Percentiles rank a stretch among this genome's conserved stretches.
Conservation (phyloP, 1,140 invertebrate species). For the Oncopeltus fasciatus region DNA sequence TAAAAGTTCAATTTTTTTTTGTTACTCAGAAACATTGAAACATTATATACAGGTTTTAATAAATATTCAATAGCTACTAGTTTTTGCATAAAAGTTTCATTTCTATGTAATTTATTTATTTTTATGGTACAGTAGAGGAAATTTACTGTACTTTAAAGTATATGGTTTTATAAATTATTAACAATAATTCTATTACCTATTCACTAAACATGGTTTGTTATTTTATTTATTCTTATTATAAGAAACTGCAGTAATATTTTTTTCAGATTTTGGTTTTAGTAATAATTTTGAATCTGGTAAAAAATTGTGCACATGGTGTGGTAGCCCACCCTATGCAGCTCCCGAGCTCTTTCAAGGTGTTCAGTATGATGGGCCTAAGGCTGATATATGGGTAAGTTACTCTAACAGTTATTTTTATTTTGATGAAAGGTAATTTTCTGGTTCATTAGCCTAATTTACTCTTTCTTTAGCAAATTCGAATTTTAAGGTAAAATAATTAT, state of each 20-base stretch:
- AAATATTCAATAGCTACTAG: too few relatives aligned
- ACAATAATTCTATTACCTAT: not conserved
- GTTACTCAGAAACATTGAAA: too few relatives aligned
- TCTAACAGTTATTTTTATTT: not conserved
- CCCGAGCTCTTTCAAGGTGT: slow-evolving; percentile 95
- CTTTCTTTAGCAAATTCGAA: too few relatives aligned
- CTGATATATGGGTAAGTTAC: slow-evolving; percentile 83
- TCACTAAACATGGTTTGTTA: not conserved
- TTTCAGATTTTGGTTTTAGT: slow-evolving; percentile 80
- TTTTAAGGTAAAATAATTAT: not conserved
- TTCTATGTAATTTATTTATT: too few relatives aligned
- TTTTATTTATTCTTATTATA: not conserved
- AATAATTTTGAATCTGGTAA: slow-evolving; percentile 77
- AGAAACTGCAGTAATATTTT: slow-evolving; percentile 11
- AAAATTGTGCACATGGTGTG: slow-evolving; percentile 86
- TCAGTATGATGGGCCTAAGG: slow-evolving; percentile 89
- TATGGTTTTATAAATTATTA: too few relatives aligned
- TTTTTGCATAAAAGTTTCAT: too few relatives aligned
- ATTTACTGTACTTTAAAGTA: too few relatives aligned
- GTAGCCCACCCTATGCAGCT: slow-evolving; percentile 93
- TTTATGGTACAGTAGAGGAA: too few relatives aligned
- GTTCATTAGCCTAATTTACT: too few relatives aligned
- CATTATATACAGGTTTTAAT: too few relatives aligned
- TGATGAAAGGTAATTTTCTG: not conserved
- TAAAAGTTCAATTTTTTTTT: too few relatives aligned